These are phyloP conservation scores for Darevskia mixta DNA, from an alignment of 2,797 vertebrate species.

Conservation along the genomic window DNA sequence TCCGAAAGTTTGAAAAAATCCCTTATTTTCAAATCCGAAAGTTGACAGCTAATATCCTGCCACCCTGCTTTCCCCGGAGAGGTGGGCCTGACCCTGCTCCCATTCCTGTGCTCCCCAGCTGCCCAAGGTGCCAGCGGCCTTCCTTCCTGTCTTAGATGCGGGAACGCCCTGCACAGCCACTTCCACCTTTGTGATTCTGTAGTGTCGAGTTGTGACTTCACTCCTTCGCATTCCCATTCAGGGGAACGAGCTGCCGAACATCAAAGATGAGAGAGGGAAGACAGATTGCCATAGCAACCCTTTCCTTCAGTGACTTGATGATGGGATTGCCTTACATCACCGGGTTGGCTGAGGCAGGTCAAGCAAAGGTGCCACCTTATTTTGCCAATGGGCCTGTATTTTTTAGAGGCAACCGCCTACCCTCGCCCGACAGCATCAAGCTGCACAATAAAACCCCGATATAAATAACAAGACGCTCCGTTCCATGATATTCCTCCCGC, in stretches of 20 bases:
- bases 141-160: background rate
- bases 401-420: no score
- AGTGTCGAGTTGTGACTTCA: background rate
- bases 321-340: background rate
- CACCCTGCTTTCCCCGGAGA: no score
- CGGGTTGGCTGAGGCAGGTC: background rate
- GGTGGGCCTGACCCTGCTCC: background rate
- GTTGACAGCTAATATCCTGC: no score
- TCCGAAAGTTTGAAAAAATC: no score
- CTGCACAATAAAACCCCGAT: background rate
- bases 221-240: background rate
- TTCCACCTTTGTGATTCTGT: background rate
- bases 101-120: no score
- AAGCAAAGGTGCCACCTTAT: background rate
- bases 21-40: no score
- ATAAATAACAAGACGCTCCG: no score
- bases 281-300: conserved; percentile 28
- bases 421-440: background rate
- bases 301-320: background rate
- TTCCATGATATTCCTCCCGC: no score
- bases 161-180: no score
- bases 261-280: background rate
- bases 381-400: background rate
- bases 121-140: background rate
- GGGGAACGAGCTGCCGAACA: background rate